These are phyloP conservation scores for Coregonus ussuriensis DNA, from an alignment of 2,797 vertebrate species.

Conservation along the genomic window DNA sequence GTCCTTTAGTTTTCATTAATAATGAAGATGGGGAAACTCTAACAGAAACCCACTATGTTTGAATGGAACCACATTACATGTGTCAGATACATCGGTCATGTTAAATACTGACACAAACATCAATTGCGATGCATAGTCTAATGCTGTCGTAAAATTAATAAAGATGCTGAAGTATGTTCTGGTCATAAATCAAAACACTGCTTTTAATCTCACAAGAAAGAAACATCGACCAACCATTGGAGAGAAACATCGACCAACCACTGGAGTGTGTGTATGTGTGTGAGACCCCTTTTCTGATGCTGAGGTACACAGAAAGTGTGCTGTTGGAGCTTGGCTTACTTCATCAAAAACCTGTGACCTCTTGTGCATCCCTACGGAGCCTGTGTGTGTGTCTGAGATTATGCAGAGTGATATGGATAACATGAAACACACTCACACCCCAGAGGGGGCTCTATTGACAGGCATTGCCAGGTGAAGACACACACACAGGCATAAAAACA, in stretches of 20 bases:
- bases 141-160: neutral
- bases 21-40: neutral
- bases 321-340: conserved; percentile 5
- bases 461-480: neutral
- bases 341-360: conserved; percentile 15
- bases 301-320: conserved; percentile 3
- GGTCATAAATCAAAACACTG: conserved; percentile 61
- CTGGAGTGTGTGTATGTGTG: conserved; percentile 5
- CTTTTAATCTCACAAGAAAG: conserved; percentile 49
- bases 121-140: neutral
- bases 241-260: neutral
- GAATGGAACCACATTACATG: neutral
- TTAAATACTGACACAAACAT: neutral
- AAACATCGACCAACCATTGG: conserved; percentile 17
- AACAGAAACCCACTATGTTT: neutral
- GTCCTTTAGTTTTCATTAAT: neutral
- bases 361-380: conserved; percentile 16
- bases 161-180: neutral
- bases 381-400: neutral
- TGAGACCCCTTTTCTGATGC: conserved; percentile 11
- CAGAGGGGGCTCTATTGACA: neutral
- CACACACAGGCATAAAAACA: neutral
- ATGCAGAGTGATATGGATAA: neutral
- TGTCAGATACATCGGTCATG: neutral
- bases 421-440: neutral